Conservation (phyloP, 2,113 vertebrate genomes). For the Acanthochromis polyacanthus region DNA sequence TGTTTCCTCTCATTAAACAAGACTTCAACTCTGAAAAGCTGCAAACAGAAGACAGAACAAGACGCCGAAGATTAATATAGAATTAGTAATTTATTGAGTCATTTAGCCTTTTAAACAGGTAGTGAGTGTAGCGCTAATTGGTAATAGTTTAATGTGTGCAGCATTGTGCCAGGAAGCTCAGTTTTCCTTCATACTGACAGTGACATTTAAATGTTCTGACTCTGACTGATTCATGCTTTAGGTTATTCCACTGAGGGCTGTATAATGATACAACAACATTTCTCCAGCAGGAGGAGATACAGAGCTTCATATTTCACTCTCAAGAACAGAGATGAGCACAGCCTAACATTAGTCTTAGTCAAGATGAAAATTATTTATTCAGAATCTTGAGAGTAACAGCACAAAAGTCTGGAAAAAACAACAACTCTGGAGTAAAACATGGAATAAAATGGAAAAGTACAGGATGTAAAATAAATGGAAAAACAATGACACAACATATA, state of each 20-base stretch:
- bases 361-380: too few relatives aligned
- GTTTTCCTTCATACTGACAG: too few relatives aligned
- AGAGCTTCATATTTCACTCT: slow-evolving; percentile 13
- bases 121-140: background rate
- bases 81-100: background rate
- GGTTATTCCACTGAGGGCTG: too few relatives aligned
- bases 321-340: background rate
- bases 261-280: background rate
- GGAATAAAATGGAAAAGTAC: too few relatives aligned
- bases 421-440: too few relatives aligned
- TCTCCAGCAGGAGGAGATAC: slow-evolving; percentile 46
- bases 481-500: too few relatives aligned
- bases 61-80: background rate
- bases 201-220: background rate
- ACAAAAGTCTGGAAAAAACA: too few relatives aligned
- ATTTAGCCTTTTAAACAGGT: background rate
- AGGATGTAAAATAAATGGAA: too few relatives aligned
- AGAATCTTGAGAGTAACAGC: too few relatives aligned
- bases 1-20: slow-evolving; percentile 92
- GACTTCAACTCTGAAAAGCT: slow-evolving; percentile 94
- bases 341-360: too few relatives aligned
- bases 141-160: background rate
- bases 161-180: too few relatives aligned
- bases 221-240: background rate
- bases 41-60: slow-evolving; percentile 27